Evolutionary conservation across 2,888 invertebrate genomes (phyloP).

Genomic region (Blastobasis lacticolella): DNA sequence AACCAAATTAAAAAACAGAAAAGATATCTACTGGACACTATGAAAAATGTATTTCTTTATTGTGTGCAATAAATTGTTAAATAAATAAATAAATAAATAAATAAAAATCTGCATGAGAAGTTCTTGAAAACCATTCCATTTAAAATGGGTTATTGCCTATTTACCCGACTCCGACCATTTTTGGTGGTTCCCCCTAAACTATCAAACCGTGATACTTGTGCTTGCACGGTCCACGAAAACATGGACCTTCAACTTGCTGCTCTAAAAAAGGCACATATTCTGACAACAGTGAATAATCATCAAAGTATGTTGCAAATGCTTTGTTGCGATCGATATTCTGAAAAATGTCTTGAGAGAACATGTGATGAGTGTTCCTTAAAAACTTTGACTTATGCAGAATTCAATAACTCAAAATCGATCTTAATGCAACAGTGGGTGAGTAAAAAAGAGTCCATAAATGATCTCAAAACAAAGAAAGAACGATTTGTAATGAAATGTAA

Average conservation of each 20-base stretch:
- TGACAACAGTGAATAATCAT: conserved; percentile 15
- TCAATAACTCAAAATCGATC: conserved; percentile 10
- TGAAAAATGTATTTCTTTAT: too few relatives aligned
- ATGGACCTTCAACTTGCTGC: conserved; percentile 14
- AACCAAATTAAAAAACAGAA: conserved; percentile 1
- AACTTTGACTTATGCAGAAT: conserved; percentile 14
- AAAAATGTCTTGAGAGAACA: conserved; percentile 17
- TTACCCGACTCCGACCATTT: conserved; percentile 7
- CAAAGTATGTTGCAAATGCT: conserved; percentile 16
- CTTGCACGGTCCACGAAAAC: conserved; percentile 8
- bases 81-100: too few relatives aligned
- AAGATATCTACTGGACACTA: neutral
- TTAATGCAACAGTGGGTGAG: conserved; percentile 8
- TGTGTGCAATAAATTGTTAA: too few relatives aligned
- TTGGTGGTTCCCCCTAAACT: conserved; percentile 1
- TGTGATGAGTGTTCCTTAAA: conserved; percentile 16
- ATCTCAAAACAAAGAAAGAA: conserved; percentile 12
- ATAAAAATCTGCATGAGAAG: conserved; percentile 7
- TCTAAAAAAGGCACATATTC: conserved; percentile 8
- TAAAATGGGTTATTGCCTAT: conserved; percentile 6
- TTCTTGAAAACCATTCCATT: conserved; percentile 5
- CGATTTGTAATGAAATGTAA: conserved; percentile 10
- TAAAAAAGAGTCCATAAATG: conserved; percentile 9
- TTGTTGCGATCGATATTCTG: conserved; percentile 19
- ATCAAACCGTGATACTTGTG: conserved; percentile 11